Conservation (phyloP, 2,797 vertebrate genomes). For the Emydoidea blandingii region DNA sequence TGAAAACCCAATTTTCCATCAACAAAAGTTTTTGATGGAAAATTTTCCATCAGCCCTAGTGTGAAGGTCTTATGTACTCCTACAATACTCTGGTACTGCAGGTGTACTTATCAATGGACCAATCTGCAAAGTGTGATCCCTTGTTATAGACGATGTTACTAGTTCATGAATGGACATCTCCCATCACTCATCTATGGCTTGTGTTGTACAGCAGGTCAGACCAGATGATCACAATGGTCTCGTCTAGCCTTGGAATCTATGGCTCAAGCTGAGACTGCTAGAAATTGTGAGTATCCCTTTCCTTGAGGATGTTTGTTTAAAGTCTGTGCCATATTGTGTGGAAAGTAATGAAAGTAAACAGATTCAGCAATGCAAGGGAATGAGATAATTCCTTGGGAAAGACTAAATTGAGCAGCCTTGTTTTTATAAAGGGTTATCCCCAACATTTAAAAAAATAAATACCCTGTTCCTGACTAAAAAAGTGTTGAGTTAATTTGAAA, state of each 20-base stretch:
- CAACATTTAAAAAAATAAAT: constrained; percentile 64
- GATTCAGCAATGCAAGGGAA: constrained; percentile 53
- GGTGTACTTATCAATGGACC: neutral
- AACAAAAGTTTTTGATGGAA: neutral
- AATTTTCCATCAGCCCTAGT: neutral
- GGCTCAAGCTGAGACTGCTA: neutral
- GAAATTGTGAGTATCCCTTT: neutral
- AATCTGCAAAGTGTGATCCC: neutral
- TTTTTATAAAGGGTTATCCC: constrained; percentile 61
- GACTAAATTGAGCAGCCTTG: constrained; percentile 45
- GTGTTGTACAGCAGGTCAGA: neutral
- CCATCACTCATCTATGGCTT: neutral
- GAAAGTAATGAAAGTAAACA: constrained; percentile 36
- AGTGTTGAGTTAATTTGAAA: constrained; percentile 63
- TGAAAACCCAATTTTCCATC: neutral
- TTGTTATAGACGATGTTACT: neutral
- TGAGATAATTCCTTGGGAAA: neutral
- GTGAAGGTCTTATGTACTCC: fast-evolving
- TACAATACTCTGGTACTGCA: neutral
- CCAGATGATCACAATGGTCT: neutral
- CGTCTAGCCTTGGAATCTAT: neutral
- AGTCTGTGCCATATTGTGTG: neutral
- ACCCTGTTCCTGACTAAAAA: constrained; percentile 47
- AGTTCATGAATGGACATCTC: neutral
- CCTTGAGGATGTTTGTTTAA: neutral